phyloP scores from a whole-genome alignment of 2,797 vertebrate species.

The Tolypeutes matacus region DNA sequence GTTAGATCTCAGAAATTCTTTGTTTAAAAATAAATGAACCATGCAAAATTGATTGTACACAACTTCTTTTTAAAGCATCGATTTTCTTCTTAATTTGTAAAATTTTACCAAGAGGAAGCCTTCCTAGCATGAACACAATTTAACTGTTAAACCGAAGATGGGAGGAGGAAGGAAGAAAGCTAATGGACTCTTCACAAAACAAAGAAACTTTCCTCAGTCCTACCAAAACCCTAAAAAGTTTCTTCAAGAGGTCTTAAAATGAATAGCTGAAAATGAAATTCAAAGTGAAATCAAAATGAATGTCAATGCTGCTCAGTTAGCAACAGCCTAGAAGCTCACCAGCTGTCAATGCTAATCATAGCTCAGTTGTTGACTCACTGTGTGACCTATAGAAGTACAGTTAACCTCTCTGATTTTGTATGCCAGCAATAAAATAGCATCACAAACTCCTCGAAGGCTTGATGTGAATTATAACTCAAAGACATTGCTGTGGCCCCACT shows the following conservation, averaged over 20 bases:
- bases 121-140: constrained; percentile 33
- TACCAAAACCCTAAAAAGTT: constrained; percentile 80
- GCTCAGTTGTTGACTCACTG: constrained; percentile 79
- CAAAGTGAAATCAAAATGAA: constrained; percentile 85
- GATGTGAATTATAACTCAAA: constrained; percentile 75
- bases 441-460: constrained; percentile 80
- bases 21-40: constrained; percentile 61
- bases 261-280: constrained; percentile 85
- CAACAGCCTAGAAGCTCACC: constrained; percentile 82
- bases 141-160: constrained; percentile 13
- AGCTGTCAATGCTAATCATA: constrained; percentile 84
- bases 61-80: constrained; percentile 37
- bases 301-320: constrained; percentile 82
- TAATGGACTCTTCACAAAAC: constrained; percentile 65
- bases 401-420: constrained; percentile 81
- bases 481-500: constrained; percentile 72
- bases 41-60: constrained; percentile 18
- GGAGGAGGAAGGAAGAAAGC: neutral
- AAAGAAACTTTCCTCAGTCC: constrained; percentile 75
- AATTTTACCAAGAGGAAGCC: neutral
- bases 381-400: constrained; percentile 79
- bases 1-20: constrained; percentile 49
- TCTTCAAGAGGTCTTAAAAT: constrained; percentile 79
- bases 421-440: constrained; percentile 83
- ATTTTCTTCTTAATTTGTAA: constrained; percentile 51